phyloP scores from a whole-genome alignment of 2,797 vertebrate genomes.

The Cossypha polioptera region DNA sequence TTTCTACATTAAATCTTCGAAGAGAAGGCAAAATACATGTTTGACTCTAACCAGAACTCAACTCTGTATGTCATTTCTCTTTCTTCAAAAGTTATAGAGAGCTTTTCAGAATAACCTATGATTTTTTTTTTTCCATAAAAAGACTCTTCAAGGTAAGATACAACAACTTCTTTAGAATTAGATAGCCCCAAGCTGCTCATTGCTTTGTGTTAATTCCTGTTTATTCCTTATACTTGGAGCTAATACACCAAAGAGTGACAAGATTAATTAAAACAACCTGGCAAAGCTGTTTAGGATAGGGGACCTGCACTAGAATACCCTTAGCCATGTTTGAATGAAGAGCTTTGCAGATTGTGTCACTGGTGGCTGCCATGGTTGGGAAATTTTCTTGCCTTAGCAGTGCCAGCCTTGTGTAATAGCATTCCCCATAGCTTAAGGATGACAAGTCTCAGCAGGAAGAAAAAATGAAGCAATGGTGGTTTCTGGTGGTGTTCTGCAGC shows the following conservation, averaged over 20 bases:
- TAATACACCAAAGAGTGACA: not conserved
- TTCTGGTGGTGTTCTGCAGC: conserved; percentile 24
- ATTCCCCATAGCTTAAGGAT: not conserved
- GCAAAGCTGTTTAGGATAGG: not conserved
- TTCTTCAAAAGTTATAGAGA: not conserved
- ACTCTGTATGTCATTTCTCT: not conserved
- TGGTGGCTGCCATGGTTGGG: not conserved
- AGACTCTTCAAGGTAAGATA: not conserved
- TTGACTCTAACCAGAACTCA: not conserved
- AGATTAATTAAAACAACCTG: conserved; percentile 24
- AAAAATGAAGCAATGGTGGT: conserved; percentile 33
- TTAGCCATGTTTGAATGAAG: not conserved
- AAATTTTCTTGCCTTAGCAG: conserved; percentile 1
- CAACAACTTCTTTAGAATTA: not conserved
- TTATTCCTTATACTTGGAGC: not conserved
- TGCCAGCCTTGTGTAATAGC: conserved; percentile 29
- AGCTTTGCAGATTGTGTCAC: not conserved
- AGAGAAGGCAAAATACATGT: not conserved
- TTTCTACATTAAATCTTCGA: not conserved
- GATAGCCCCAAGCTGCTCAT: not conserved
- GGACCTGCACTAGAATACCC: not conserved
- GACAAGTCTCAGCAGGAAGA: conserved; percentile 7
- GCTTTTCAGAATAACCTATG: not conserved
- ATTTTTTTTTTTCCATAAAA: not conserved
- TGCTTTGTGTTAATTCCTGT: not conserved